Evolutionary conservation across 2,888 invertebrate species (phyloP).

Genomic region (Endomychus coccineus): DNA sequence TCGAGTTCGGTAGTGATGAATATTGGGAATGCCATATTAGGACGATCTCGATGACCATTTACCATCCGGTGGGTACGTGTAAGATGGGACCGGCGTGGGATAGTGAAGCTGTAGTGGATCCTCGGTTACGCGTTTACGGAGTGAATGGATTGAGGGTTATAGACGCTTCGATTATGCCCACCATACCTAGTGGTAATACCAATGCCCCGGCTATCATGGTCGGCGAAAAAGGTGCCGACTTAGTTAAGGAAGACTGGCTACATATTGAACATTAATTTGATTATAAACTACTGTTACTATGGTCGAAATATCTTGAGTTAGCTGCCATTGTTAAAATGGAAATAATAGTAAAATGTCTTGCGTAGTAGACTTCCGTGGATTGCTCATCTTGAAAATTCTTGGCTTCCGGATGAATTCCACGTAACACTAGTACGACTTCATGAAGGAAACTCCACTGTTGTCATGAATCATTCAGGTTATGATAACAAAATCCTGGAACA

Average conservation of each 20-base stretch:
- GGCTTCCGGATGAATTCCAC: too few relatives aligned
- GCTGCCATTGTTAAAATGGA: too few relatives aligned
- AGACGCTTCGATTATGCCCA: conserved; percentile 85
- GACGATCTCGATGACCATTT: conserved; percentile 83
- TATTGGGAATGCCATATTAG: conserved; percentile 84
- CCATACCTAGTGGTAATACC: conserved; percentile 81
- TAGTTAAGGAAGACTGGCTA: conserved; percentile 79
- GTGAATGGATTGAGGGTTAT: conserved; percentile 71
- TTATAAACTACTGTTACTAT: too few relatives aligned
- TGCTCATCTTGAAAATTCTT: too few relatives aligned
- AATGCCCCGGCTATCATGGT: conserved; percentile 91
- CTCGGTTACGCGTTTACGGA: conserved; percentile 68
- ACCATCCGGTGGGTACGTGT: conserved; percentile 81
- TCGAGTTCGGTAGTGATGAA: conserved; percentile 66
- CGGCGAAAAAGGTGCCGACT: conserved; percentile 79
- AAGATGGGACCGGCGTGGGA: conserved; percentile 84
- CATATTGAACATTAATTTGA: too few relatives aligned
- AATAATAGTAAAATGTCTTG: too few relatives aligned
- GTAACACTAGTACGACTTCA: too few relatives aligned
- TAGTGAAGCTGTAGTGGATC: conserved; percentile 73
- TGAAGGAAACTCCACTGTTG: too few relatives aligned
- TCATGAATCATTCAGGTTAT: too few relatives aligned
- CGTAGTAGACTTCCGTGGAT: too few relatives aligned
- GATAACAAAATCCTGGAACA: too few relatives aligned
- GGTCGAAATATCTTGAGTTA: too few relatives aligned